Base-by-base conservation (phyloP, 2,113 vertebrate species). In the Dicentrarchus labrax region DNA sequence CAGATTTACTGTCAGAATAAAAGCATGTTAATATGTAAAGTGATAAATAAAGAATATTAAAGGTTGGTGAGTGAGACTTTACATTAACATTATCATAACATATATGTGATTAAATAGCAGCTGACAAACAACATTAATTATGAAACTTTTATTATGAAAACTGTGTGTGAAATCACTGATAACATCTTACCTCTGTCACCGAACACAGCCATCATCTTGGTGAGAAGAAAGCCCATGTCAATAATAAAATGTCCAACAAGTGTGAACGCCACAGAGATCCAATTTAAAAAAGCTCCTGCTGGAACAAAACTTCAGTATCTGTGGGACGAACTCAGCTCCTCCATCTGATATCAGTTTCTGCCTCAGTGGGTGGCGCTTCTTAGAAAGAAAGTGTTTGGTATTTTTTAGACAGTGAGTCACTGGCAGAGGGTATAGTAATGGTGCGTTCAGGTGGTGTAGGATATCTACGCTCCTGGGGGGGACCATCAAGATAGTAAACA, bases 181-280 rank as follows among this genome's bases (percentile, higher is more conserved):
- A 30, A 30, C 0, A 6, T 73, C 87, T 90, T 83, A 96, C 96
- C 95, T 93, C 53, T 90, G 85, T 96, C 91, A 0, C 96, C 96
- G 83, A 96, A 96, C 65, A 96, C 91, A 36, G 94, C 89, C 95
- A 96, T 91, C 86, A 96, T 89, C 89, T 95, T 96, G 38, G 94
- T 89, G 66, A 96, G 92, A 21, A 96, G 82, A 8, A 94, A 91
- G 2, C 95, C 96, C 96, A 96, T 96, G 30, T 30, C 30, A 30
- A 30, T 30, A 30, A 30, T 30, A 30, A 30, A 30, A 30, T 30
- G 56, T 86, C 77, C 61, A 72, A 73, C 70, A 77, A 21, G 74
- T 62, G 43, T 50, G 62, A 17, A 66, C 59, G 24, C 22, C 16
- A 39, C 12, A 47, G 1, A 51, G 36, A 24, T 45, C 61, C 62